phyloP scores from a whole-genome alignment of 2,113 vertebrate genomes.

The Neopipo cinnamomea region DNA sequence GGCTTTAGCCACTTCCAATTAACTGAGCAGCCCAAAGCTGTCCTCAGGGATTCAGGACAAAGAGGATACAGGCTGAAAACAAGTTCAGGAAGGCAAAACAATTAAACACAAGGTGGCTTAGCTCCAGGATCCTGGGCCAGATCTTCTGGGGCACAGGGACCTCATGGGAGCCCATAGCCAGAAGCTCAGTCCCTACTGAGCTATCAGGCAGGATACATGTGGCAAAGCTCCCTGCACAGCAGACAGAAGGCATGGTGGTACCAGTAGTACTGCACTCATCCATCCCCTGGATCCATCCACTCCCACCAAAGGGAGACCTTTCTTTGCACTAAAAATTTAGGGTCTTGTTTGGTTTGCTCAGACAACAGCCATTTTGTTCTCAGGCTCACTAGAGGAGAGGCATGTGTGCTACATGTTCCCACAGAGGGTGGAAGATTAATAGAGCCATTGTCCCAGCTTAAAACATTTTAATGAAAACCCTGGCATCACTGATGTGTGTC shows the following conservation, averaged over 20 bases:
- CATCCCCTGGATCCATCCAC: background rate
- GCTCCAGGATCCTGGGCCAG: background rate
- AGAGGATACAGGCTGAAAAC: conserved; percentile 41
- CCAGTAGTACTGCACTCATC: accelerated
- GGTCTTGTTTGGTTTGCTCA: background rate
- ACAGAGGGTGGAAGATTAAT: conserved; percentile 9
- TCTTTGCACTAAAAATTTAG: background rate
- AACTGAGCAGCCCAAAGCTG: conserved; percentile 48
- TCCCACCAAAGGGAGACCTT: background rate
- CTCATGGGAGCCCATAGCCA: background rate
- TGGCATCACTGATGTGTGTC: conserved; percentile 22
- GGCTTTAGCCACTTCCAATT: conserved; percentile 71
- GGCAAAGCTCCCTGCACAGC: background rate
- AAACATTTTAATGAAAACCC: conserved; percentile 55
- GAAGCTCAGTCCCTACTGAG: background rate
- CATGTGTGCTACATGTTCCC: background rate
- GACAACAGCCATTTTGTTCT: background rate
- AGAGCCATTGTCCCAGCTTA: conserved; percentile 19
- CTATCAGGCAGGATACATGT: background rate
- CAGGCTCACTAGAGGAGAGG: background rate
- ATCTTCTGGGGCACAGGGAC: background rate
- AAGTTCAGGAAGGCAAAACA: conserved; percentile 45
- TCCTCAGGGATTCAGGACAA: conserved; percentile 33
- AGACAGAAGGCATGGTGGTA: background rate
- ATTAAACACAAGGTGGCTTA: conserved; percentile 37